Evolutionary conservation across 2,888 invertebrate genomes (phyloP), one percentile per base, ranked within the genome.

Genomic region (Cecidostiba fungosa): DNA sequence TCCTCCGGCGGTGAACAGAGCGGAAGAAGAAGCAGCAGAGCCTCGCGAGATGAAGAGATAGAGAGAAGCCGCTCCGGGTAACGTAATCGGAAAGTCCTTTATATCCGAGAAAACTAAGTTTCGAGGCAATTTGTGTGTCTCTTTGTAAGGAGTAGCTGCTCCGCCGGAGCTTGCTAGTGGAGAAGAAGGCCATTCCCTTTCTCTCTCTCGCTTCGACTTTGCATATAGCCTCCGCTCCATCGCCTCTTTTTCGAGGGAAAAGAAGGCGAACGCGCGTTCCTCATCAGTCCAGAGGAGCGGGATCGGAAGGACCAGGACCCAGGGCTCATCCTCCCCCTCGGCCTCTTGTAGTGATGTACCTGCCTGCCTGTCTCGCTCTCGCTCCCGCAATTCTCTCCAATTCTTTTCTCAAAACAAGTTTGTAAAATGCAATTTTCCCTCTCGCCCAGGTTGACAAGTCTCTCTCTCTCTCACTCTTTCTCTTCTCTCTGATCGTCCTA

Each of bases 361-460:
- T 89, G 86, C 87, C 89, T 89, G 72, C 77, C 69, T n/a, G n/a
- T 79, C 78, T 66, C 70, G 29, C 69, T 79, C 74, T 81, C 74
- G 26, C 85, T 77, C 81, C 93, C 93, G 92, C 94, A 94, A 94
- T 94, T 94, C 93, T 92, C 93, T 93, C 94, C 94, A 94, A 94
- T 94, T 94, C 94, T 94, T 94, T 94, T 93, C 94, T 90, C 90
- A 94, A 94, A 94, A 94, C 94, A 94, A 94, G 94, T 94, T 94
- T 94, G 94, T 94, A 94, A 94, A 94, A 94, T 94, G 94, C 94
- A 94, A 94, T 94, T 94, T 94, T 94, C 82, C 74, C 94, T 92
- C 93, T 66, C 66, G 29, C 14, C 93, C 93, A 94, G 94, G 94
- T 94, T 94, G 94, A 94, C 94, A 94, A 94, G 94, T 94, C 94